phyloP scores from a whole-genome alignment of 64 coral and sea anemone species.

The Platygyra sinensis region DNA sequence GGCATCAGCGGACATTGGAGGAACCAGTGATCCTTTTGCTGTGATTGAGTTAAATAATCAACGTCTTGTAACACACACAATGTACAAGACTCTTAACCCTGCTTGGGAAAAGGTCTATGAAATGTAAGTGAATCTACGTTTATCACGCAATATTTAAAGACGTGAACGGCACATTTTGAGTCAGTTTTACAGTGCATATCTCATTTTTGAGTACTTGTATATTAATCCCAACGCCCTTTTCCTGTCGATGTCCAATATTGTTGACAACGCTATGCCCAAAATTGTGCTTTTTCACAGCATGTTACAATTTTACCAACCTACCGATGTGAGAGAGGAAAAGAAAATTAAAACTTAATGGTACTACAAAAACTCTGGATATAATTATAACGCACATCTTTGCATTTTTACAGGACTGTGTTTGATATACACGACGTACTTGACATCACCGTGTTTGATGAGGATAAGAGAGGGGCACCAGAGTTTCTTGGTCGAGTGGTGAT shows the following conservation, averaged over 20 bases:
- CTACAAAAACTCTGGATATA: no score
- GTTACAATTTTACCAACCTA: no score
- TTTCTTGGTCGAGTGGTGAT: slow-evolving; percentile 92
- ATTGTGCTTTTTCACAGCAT: no score
- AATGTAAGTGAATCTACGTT: slow-evolving; percentile 73
- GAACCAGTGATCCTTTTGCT: slow-evolving; percentile 95
- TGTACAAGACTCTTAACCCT: slow-evolving; percentile 98
- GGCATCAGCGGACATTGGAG: slow-evolving; percentile 94
- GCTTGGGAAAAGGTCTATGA: slow-evolving; percentile 98
- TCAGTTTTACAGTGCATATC: no score
- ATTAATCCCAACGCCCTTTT: no score
- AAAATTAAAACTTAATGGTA: no score
- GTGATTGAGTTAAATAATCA: slow-evolving; percentile 90
- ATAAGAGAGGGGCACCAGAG: slow-evolving; percentile 97
- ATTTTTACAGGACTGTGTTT: slow-evolving; percentile 64
- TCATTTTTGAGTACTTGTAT: no score
- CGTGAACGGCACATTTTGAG: no score
- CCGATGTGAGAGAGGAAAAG: no score
- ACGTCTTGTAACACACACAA: slow-evolving; percentile 81
- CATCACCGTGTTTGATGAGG: slow-evolving; percentile 95
- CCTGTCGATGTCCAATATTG: no score
- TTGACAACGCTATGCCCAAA: no score
- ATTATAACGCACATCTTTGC: background rate
- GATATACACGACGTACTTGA: slow-evolving; percentile 92
- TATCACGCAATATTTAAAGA: background rate